Evolutionary conservation across 2,888 invertebrate genomes (phyloP), one percentile per base, ranked within the genome.

Genomic region (Epirrita christyi): DNA sequence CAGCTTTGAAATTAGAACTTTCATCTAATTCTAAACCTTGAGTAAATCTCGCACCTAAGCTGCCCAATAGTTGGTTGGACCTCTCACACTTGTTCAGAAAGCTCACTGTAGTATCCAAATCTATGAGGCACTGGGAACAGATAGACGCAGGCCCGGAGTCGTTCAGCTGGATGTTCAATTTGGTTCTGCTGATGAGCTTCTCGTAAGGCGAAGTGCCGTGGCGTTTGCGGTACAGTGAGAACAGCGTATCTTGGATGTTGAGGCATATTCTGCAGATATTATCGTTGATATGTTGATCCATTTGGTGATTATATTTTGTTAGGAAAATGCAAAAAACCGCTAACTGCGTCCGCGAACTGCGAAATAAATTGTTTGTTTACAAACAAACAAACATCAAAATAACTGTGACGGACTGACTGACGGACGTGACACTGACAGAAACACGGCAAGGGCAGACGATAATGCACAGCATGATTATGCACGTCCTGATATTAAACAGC

Each of bases 181-280:
- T 75, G 6, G 80, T 75, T 58, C 73, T 73, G 40, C 66, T 73
- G 0, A 74, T 45, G 1, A 86, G 67, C 59, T 76, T 78, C 11
- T 85, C 81, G 52, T 66, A 75, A 3, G 76, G 74, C 7, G 78
- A 77, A 8, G 65, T 55, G 21, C 76, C 80, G 40, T 73, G 73
- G 14, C 59, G 69, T 59, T 75, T 78, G 40, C 65, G 61, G 63
- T 72, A 79, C 15, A 85, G 54, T 0, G 84, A 80, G 55, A 75
- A 77, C 43, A 80, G 56, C 8, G 70, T 72, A 34, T 75, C 71
- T 63, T 81, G 73, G 14, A 55, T 64, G 60, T 75, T 73, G 36
- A 81, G 72, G 64, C 85, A 85, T 70, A 85, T 78, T 58, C 84
- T 76, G 59, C 85, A 85, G 29, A 68, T 66, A 15, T 71, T 76